Percentiles rank a stretch among this genome's conserved stretches.
These are phyloP conservation scores for Nemapogon koenigi DNA, from an alignment of 2,888 invertebrate genomes.

Conservation along the genomic window DNA sequence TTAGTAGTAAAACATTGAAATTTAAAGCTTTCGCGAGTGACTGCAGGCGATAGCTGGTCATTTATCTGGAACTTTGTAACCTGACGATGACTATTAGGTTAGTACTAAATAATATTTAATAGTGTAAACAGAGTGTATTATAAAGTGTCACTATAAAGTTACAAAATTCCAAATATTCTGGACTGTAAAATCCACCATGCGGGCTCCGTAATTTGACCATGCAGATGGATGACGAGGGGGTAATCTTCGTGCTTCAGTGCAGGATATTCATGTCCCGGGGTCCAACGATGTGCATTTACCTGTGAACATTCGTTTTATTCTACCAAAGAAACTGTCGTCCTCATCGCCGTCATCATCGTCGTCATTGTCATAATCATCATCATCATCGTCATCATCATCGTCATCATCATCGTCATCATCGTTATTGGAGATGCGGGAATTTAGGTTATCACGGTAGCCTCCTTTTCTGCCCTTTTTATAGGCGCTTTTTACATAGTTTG, in stretches of 20 bases:
- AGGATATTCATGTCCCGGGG: conserved; percentile 36
- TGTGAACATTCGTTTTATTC: conserved; percentile 59
- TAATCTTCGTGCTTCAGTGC: conserved; percentile 38
- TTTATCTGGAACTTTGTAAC: conserved; percentile 3
- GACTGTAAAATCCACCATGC: conserved; percentile 45
- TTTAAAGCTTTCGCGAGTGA: conserved; percentile 64
- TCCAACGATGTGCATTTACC: conserved; percentile 52
- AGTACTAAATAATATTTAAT: too few relatives aligned
- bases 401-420: conserved; percentile 39
- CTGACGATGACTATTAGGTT: background rate
- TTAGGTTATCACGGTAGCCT: conserved; percentile 30
- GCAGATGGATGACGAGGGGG: conserved; percentile 49
- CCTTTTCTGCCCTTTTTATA: conserved; percentile 8
- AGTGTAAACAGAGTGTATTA: too few relatives aligned
- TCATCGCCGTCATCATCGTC: conserved; percentile 50
- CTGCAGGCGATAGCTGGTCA: conserved; percentile 70
- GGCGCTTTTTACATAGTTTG: background rate
- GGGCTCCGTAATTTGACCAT: conserved; percentile 46
- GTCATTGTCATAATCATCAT: conserved; percentile 50
- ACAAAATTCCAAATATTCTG: conserved; percentile 4
- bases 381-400: conserved; percentile 53
- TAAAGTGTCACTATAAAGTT: too few relatives aligned
- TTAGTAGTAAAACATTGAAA: conserved; percentile 61
- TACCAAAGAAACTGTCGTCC: conserved; percentile 55
- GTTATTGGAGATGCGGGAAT: too few relatives aligned